Evolutionary conservation across 2,113 vertebrate genomes (phyloP).

Genomic region (Chelonoidis abingdonii): DNA sequence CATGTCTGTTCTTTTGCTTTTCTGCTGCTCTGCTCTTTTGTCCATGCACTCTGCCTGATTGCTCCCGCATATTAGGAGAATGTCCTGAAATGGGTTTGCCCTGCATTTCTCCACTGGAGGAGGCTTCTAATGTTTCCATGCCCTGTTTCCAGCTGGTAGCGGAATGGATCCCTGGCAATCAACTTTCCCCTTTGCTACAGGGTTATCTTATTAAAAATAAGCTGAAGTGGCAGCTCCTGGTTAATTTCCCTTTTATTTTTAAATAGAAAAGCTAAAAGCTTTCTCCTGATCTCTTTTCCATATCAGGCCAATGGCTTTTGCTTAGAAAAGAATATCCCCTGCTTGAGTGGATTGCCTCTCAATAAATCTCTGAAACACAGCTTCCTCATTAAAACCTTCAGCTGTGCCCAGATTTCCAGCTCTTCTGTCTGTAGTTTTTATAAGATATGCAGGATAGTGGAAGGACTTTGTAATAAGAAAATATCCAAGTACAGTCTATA

Average conservation of each 20-base stretch:
- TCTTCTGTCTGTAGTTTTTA: neutral
- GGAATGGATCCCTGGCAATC: neutral
- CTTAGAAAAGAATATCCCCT: neutral
- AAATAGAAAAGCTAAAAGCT: neutral
- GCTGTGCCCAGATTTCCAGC: slow-evolving; percentile 17
- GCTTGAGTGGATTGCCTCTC: neutral
- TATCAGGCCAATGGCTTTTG: neutral
- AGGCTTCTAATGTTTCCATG: neutral
- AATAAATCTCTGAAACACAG: slow-evolving; percentile 30
- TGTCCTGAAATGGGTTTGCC: neutral
- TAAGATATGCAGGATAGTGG: slow-evolving; percentile 20
- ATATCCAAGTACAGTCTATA: neutral
- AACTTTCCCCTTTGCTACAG: neutral
- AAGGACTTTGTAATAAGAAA: neutral
- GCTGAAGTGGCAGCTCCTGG: neutral
- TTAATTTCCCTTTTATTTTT: slow-evolving; percentile 6
- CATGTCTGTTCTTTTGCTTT: neutral
- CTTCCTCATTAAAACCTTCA: slow-evolving; percentile 47
- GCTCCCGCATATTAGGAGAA: neutral
- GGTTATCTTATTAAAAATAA: neutral
- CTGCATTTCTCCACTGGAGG: neutral
- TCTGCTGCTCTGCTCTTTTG: neutral
- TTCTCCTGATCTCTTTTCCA: neutral
- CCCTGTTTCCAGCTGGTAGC: neutral
- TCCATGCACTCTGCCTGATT: neutral